These are phyloP conservation scores for Drosophila kurseongensis DNA, from an alignment of 1,140 invertebrate genomes.

Conservation along the genomic window DNA sequence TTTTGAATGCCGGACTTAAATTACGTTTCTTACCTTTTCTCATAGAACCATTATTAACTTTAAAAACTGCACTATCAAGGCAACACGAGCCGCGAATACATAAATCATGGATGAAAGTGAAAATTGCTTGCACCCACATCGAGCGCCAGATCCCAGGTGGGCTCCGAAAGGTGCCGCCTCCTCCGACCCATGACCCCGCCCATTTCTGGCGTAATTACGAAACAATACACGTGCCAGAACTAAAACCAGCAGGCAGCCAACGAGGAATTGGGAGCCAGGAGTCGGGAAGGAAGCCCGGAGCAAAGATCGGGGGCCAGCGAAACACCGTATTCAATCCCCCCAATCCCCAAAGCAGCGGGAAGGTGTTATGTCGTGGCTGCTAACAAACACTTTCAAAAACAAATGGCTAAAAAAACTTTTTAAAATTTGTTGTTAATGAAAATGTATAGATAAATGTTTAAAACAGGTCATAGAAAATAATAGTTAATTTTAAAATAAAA, in stretches of 20 bases:
- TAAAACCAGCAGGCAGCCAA: constrained; percentile 4
- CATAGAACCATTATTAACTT: constrained; percentile 35
- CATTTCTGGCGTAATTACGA: constrained; percentile 53
- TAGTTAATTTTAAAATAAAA: too few species aligned
- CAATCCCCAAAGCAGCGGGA: constrained; percentile 18
- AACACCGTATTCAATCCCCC: background rate
- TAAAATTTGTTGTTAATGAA: too few species aligned
- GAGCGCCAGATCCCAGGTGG: constrained; percentile 30
- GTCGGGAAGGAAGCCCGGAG: constrained; percentile 12
- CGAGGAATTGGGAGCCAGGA: constrained; percentile 2
- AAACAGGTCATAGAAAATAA: too few species aligned
- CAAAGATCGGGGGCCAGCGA: background rate
- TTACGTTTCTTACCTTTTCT: too few species aligned
- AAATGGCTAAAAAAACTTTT: background rate
- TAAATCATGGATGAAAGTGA: constrained; percentile 63
- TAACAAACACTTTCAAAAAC: constrained; percentile 19
- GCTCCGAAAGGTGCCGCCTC: constrained; percentile 33
- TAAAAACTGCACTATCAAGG: constrained; percentile 35
- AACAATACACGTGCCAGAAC: constrained; percentile 41
- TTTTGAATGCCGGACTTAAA: background rate
- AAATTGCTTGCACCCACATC: constrained; percentile 49
- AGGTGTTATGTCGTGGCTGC: constrained; percentile 1
- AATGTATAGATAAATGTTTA: too few species aligned
- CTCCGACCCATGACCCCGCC: constrained; percentile 17
- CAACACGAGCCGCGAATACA: constrained; percentile 20